Evolutionary conservation across 37 sponge, comb jelly and placozoan genomes (phyloP), one percentile per base, ranked within the genome.

Genomic region (Ianthella basta): DNA sequence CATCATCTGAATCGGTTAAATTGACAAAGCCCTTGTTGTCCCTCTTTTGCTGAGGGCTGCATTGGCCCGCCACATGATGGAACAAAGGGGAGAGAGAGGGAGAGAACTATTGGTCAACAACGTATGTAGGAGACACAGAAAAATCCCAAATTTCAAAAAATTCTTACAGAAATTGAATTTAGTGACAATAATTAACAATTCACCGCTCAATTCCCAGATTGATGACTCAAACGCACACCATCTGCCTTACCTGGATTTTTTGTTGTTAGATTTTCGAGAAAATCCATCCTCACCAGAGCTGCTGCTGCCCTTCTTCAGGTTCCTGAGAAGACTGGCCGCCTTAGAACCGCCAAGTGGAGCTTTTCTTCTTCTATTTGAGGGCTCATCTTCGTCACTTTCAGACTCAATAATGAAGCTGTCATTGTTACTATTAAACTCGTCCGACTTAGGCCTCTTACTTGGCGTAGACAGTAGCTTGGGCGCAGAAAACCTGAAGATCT

Each of bases 261-360:
- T 4, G 24, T 41, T 41, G 14, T 75, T 50, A 1, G 78, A 24
- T 24, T 75, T 75, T 4, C 40, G 15, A 21, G 54, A 53, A 0
- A 20, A 40, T 5, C 20, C 78, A n/a, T 75, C 53, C n/a, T 75
- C 78, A 8, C n/a, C 14, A 19, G 20, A 19, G 72, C 72, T 34
- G 15, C 72, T 35, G 33, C 20, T 35, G 37, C 37, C 20, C 25
- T 75, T 30, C 33, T 75, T 30, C 33, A 75, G 78, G 39, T 24
- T 75, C 25, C 78, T 75, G 44, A 75, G 37, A 16, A 75, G 25
- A 5, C 24, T 36, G 44, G 78, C 78, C 0, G n/a, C 44, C 40
- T 75, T 75, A 24, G 78, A 75, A 21, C 78, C 78, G 39, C n/a
- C 54, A n/a, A n/a, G n/a, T n/a, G n/a, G n/a, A n/a, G n/a, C n/a